Percentiles rank a stretch among this genome's conserved stretches.
Evolutionary conservation across 2,888 invertebrate genomes (phyloP).

Genomic region (Allacma fusca): DNA sequence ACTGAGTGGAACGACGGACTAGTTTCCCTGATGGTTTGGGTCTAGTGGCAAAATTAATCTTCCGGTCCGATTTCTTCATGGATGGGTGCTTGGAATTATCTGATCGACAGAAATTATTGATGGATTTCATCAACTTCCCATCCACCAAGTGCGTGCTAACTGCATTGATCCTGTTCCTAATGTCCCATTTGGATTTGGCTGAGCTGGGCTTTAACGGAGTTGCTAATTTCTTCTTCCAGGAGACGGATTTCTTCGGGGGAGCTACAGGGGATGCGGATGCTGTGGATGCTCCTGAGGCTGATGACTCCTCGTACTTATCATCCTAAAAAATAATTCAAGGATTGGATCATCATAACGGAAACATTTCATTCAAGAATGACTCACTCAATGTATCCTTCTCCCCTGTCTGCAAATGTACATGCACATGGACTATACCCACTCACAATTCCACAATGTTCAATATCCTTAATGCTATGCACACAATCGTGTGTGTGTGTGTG

Average conservation of each 20-base stretch:
- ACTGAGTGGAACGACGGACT: slow-evolving; percentile 11
- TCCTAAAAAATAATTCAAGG: not conserved
- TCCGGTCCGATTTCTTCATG: not conserved
- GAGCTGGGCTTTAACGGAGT: not conserved
- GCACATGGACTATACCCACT: no score
- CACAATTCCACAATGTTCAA: no score
- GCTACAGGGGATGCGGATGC: slow-evolving; percentile 4
- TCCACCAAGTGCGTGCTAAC: not conserved
- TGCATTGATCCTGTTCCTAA: not conserved
- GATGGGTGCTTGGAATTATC: not conserved
- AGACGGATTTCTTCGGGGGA: slow-evolving; percentile 9
- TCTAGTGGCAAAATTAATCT: not conserved
- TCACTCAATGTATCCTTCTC: no score
- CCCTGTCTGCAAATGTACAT: no score
- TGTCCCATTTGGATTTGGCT: not conserved
- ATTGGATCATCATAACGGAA: no score
- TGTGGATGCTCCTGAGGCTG: not conserved
- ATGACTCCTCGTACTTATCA: not conserved
- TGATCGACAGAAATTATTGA: not conserved
- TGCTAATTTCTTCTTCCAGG: slow-evolving; percentile 3
- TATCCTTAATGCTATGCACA: no score
- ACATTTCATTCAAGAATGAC: no score
- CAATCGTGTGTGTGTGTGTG: no score
- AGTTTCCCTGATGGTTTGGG: slow-evolving; percentile 7
- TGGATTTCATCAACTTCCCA: slow-evolving; percentile 1